Evolutionary conservation across 2,113 vertebrate species (phyloP).

Genomic region (Chamaea fasciata): DNA sequence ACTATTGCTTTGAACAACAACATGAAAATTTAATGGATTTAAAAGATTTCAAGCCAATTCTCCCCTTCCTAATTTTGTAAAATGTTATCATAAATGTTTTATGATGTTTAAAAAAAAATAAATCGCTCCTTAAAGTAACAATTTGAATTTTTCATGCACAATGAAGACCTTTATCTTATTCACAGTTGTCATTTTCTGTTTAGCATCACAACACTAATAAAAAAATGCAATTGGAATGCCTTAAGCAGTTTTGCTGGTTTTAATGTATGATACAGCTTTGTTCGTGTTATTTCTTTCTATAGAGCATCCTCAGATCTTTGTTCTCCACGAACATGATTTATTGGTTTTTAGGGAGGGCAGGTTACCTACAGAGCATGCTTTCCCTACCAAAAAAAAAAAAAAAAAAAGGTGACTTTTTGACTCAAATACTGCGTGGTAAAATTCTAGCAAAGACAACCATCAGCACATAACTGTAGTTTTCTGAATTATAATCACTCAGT

Average conservation of each 20-base stretch:
- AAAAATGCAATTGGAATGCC: slow-evolving; percentile 20
- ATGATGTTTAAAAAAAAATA: slow-evolving; percentile 20
- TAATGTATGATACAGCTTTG: slow-evolving; percentile 3
- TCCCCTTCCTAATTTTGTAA: slow-evolving; percentile 58
- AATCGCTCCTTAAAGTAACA: slow-evolving; percentile 48
- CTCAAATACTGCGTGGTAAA: background rate
- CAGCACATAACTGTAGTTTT: background rate
- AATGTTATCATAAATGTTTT: slow-evolving; percentile 54
- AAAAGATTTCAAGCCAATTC: slow-evolving; percentile 58
- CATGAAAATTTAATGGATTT: slow-evolving; percentile 51
- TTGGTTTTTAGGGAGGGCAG: background rate
- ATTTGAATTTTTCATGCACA: slow-evolving; percentile 61
- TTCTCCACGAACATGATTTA: background rate
- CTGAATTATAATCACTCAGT: background rate
- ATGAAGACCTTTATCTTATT: slow-evolving; percentile 58
- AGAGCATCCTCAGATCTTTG: background rate
- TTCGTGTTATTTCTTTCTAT: background rate
- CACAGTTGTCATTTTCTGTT: slow-evolving; percentile 48
- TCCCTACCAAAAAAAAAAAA: too few relatives aligned
- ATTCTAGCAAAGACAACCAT: background rate
- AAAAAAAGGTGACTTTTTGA: background rate
- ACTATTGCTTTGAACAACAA: slow-evolving; percentile 55
- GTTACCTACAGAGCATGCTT: background rate
- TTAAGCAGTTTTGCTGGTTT: slow-evolving; percentile 5
- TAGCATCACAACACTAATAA: slow-evolving; percentile 47